Conservation (phyloP, 1,140 invertebrate genomes). For the Asobara japonica region DNA sequence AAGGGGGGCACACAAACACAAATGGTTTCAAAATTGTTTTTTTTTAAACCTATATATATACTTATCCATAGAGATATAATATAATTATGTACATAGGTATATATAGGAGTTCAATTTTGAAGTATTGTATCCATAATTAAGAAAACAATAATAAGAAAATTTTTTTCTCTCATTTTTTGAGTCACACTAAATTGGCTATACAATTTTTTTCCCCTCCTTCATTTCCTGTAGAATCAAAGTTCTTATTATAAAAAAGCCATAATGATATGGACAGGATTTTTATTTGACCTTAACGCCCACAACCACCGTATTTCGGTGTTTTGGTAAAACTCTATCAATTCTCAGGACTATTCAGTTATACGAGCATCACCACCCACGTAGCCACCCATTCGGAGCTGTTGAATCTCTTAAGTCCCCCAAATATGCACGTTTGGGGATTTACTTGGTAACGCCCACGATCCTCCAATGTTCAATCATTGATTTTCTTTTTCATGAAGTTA, state of each 20-base stretch:
- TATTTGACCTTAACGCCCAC: constrained; percentile 29
- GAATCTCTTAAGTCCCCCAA: not conserved
- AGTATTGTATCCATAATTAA: too few species aligned
- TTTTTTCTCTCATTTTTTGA: too few species aligned
- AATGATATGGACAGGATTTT: not conserved
- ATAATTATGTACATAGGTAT: too few species aligned
- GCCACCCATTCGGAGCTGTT: not conserved
- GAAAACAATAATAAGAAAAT: too few species aligned
- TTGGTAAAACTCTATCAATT: constrained; percentile 7
- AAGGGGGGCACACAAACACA: too few species aligned
- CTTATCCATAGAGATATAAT: too few species aligned
- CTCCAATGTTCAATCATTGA: not conserved
- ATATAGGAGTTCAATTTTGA: too few species aligned
- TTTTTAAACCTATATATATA: too few species aligned
- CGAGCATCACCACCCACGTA: not conserved
- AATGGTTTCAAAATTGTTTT: too few species aligned
- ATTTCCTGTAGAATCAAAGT: not conserved
- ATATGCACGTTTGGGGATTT: not conserved
- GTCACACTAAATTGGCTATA: too few species aligned
- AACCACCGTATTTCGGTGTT: constrained; percentile 22
- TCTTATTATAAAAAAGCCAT: not conserved
- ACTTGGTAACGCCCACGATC: not conserved
- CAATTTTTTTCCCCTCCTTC: not conserved
- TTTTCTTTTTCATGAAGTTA: not conserved
- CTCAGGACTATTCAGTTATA: constrained; percentile 11